A percentile compares a stretch with the other conserved stretches of the same genome.
These are phyloP conservation scores for Mormyrus hasselquistii DNA, from an alignment of 2,797 vertebrate genomes.

Conservation along the genomic window DNA sequence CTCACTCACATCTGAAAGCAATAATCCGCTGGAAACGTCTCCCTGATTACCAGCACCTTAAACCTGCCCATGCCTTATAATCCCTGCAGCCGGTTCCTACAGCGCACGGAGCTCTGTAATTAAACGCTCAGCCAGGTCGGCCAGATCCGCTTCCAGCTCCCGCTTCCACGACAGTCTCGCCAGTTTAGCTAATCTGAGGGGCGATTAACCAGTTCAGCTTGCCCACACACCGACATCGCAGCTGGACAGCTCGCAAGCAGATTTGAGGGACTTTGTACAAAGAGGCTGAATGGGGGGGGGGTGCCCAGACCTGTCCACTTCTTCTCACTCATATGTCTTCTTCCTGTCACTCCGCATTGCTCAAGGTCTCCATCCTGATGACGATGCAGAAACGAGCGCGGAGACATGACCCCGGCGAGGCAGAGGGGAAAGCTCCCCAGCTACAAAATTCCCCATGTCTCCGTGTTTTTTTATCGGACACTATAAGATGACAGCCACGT, in stretches of 20 bases:
- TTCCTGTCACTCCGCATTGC: neutral
- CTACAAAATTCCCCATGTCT: neutral
- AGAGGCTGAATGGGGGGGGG: neutral
- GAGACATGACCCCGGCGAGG: neutral
- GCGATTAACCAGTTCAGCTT: constrained; percentile 11
- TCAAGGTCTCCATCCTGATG: neutral
- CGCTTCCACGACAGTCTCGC: neutral
- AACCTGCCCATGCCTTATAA: constrained; percentile 44
- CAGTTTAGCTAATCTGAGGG: neutral
- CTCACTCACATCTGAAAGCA: constrained; percentile 34
- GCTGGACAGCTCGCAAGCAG: neutral
- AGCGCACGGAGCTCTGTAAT: neutral
- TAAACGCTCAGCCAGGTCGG: constrained; percentile 25
- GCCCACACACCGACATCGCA: neutral
- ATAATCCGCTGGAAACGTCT: constrained; percentile 56
- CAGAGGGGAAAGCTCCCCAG: neutral
- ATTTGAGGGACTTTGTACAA: neutral
- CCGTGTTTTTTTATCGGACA: neutral
- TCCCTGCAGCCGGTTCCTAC: constrained; percentile 17
- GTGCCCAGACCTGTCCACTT: neutral
- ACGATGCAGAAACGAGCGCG: neutral
- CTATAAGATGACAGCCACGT: neutral
- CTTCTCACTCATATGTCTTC: neutral
- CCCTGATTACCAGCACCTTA: constrained; percentile 58
- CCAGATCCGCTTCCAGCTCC: constrained; percentile 1